phyloP scores from a whole-genome alignment of 2,797 vertebrate species.

The Denticeps clupeoides region DNA sequence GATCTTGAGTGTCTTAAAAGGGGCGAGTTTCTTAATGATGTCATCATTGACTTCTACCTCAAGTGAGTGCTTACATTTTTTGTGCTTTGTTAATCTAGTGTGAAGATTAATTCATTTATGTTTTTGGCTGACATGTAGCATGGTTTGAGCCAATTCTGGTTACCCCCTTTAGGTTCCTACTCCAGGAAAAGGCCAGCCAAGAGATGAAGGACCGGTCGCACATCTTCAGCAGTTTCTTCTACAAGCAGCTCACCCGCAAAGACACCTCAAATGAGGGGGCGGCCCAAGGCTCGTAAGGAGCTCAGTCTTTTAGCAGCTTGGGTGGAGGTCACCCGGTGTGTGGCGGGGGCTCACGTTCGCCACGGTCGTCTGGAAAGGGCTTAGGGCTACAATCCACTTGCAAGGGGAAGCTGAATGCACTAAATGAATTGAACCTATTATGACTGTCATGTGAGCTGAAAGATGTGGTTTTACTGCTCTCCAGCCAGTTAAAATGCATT shows the following conservation, averaged over 20 bases:
- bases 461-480: too few relatives aligned
- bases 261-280: constrained; percentile 58
- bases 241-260: constrained; percentile 80
- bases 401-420: neutral
- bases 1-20: constrained; percentile 77
- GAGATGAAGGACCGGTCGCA: constrained; percentile 69
- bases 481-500: neutral
- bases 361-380: neutral
- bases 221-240: constrained; percentile 96
- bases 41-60: constrained; percentile 91
- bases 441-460: neutral
- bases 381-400: neutral
- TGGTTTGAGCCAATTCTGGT: neutral
- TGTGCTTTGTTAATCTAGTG: too few relatives aligned
- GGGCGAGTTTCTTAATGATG: constrained; percentile 89
- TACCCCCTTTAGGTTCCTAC: constrained; percentile 61
- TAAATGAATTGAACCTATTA: neutral
- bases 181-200: constrained; percentile 68
- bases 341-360: neutral
- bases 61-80: constrained; percentile 52
- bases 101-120: neutral
- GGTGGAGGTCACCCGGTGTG: too few relatives aligned
- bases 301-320: neutral
- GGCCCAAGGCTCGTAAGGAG: constrained; percentile 64
- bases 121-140: neutral